Base-by-base conservation (phyloP, 2,888 invertebrate species). In the Dolichopus griseipennis region DNA sequence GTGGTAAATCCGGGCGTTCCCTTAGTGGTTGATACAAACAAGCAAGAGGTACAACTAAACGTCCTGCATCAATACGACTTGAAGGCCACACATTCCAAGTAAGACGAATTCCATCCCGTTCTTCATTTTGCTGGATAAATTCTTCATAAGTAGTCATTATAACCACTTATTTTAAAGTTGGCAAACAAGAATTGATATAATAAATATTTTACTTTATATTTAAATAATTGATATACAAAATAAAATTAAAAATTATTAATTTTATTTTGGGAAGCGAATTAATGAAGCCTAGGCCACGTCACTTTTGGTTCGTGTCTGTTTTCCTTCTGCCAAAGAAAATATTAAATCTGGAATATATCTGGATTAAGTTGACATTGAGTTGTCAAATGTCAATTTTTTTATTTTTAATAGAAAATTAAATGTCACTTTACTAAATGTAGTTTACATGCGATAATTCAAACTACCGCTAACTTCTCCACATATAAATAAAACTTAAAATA, bases 41-140 rank as follows among this genome's bases (percentile, higher is more conserved):
- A 6, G 95, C 96, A 68, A 98, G 83, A 0, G 99, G 98, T 8
- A 99, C 97, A 15, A 99, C 97, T 73, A 98, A 85, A 71, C 97
- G 87, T 12, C 97, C 96, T 15, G 97, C 94, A 83, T 99, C 99
- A 72, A 97, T 88, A 69, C 96, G 87, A 76, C 95, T 97, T 0
- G 95, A 94, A 12, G 99, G 98, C 97, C 97, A 97, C 61, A 97
- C 94, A 82, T 99, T 99, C 98, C 98, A 99, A 0, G 97, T 95
- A 77, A 97, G 92, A 72, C 98, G 88, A 69, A 98, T 89, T 9
- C 99, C 99, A 83, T 99, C 97, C 43, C 95, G 87, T 78, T 96
- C 97, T 82, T 98, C 97, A 82, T 97, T 96, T 82, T 95, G 95
- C 79, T 95, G 95, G 79, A 99, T 97, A 82, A 95, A 97, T 83